Conservation (phyloP, 2,797 vertebrate genomes). For the Micrastur ruficollis region DNA sequence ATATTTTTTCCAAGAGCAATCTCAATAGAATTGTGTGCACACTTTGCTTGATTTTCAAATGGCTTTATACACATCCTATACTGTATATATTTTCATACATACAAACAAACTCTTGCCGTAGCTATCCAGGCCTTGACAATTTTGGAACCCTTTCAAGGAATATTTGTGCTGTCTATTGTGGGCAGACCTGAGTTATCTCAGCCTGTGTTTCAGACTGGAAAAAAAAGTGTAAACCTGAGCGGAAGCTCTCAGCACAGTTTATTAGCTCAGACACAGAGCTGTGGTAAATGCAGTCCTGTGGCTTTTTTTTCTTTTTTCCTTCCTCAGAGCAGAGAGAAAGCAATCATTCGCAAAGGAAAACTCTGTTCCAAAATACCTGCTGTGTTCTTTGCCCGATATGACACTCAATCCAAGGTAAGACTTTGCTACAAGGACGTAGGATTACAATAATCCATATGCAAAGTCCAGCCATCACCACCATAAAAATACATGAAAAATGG, state of each 20-base stretch:
- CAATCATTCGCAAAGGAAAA: not conserved
- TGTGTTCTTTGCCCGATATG: not conserved
- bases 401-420: not conserved
- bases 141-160: not conserved
- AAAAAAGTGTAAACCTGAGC: not conserved
- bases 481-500: not conserved
- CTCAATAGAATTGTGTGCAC: not conserved
- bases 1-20: not conserved
- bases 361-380: not conserved
- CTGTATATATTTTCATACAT: not conserved
- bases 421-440: not conserved
- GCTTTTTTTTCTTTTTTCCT: not conserved
- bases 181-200: conserved; percentile 8
- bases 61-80: not conserved
- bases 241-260: not conserved
- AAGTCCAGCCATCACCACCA: not conserved
- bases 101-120: not conserved
- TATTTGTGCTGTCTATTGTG: not conserved
- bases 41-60: not conserved
- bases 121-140: not conserved
- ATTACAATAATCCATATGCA: not conserved
- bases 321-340: not conserved
- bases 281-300: not conserved
- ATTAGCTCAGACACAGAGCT: conserved; percentile 19
- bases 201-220: not conserved